Evolutionary conservation across 2,797 vertebrate species (phyloP).

Genomic region (Rhabdophis nuchalis): DNA sequence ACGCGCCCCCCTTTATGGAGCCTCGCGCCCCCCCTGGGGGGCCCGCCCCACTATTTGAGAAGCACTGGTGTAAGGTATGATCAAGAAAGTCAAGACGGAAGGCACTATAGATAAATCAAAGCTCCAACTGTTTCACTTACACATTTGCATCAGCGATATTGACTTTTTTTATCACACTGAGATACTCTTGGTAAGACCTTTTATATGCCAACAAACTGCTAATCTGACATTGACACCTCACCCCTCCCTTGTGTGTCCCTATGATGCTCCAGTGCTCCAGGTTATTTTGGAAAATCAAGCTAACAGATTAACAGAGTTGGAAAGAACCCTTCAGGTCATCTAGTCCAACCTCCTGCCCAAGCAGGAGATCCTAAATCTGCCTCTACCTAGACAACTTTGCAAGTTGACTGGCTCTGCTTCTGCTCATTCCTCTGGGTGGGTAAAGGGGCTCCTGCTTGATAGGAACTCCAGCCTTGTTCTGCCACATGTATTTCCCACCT

Average conservation of each 20-base stretch:
- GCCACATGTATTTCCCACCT: neutral
- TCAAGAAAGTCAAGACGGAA: neutral
- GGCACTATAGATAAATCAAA: neutral
- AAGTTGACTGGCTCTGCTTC: neutral
- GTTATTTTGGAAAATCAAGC: neutral
- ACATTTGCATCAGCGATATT: neutral
- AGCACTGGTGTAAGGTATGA: neutral
- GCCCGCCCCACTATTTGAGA: too few relatives aligned
- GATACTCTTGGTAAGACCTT: neutral
- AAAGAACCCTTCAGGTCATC: too few relatives aligned
- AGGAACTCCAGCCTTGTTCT: neutral
- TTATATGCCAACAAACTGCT: neutral
- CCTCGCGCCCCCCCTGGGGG: too few relatives aligned
- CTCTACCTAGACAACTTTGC: neutral
- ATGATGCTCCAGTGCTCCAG: neutral
- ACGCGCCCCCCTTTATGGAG: too few relatives aligned
- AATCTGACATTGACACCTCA: neutral
- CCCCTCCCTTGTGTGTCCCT: neutral
- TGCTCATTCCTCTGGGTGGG: neutral
- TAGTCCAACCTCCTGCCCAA: too few relatives aligned
- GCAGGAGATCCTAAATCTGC: too few relatives aligned
- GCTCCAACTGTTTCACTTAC: neutral
- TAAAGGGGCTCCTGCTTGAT: neutral
- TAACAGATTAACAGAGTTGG: neutral
- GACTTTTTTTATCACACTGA: neutral